Base-by-base conservation (phyloP, 1,140 invertebrate species). In the Wasmannia auropunctata region DNA sequence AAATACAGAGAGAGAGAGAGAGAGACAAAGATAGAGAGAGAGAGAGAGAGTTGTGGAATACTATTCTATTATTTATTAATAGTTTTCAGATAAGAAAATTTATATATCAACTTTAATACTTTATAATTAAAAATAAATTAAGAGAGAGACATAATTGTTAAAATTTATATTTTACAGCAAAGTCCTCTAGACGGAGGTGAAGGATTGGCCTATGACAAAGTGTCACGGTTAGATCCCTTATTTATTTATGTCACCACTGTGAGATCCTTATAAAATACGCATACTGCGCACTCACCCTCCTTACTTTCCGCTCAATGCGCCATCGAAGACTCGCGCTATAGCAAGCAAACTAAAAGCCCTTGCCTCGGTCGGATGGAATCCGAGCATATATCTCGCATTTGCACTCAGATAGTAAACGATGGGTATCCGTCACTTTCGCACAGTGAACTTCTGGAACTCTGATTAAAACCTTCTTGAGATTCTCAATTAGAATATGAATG, bases 381-480 rank as follows among this genome's bases (percentile, higher is more conserved):
- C 31, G 37, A 69, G 31, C 58, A 54, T 81, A 34, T 72, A 89
- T 89, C 86, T 86, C 74, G 85, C 88, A 76, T 89, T 34, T 51
- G 54, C 83, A 80, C 70, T 86, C 51, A 86, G 67, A 63, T 56
- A 72, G 69, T 40, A 70, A 81, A 31, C 37, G 84, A 86, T 76
- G 69, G 31, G 31, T 70, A 56, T 80, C 63, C 60, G 70, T 83
- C 25, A 72, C 31, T 60, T 81, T 25, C 7, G 5, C 46, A 46
- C 7, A 72, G 22, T 46, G n/a, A 2, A 74, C 60, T 83, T 83
- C 19, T 34, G 58, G 37, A 60, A 60, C 0, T 40, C 28, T 1
- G 3, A 37, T 37, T 37, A 40, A n/a, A 54, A 65, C 5, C 4
- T 25, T 79, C 28, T 34, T 8, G 31, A 63, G 11, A 54, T 54